A percentile compares a stretch with the other conserved stretches of the same genome.
These are phyloP conservation scores for Allolobophora icterica DNA, from an alignment of 2,888 invertebrate genomes.

Conservation along the genomic window DNA sequence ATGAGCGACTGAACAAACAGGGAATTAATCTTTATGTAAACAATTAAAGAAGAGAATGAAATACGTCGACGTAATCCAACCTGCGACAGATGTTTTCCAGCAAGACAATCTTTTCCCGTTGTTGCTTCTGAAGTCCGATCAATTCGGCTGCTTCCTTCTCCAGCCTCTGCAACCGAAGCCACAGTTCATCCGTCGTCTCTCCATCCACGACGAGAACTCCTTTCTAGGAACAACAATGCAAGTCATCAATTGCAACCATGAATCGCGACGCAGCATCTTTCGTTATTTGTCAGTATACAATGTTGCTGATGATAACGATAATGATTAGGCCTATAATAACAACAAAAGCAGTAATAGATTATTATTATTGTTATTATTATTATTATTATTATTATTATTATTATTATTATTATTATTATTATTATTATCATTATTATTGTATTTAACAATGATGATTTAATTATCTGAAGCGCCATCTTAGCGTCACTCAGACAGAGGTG, in stretches of 20 bases:
- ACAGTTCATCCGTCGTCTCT: slow-evolving; percentile 17
- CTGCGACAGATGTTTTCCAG: slow-evolving; percentile 4
- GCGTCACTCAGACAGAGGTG: too few species aligned
- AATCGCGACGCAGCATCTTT: background rate
- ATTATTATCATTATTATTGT: too few species aligned
- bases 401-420: too few species aligned
- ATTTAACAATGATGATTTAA: too few species aligned
- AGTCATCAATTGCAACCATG: background rate
- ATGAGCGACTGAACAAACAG: background rate
- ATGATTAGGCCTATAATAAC: too few species aligned
- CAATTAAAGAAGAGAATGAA: background rate
- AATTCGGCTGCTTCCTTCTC: background rate
- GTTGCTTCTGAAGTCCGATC: background rate
- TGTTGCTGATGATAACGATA: too few species aligned
- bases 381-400: too few species aligned
- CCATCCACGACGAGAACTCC: background rate
- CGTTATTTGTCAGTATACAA: too few species aligned
- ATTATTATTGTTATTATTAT: too few species aligned
- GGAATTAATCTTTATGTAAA: background rate
- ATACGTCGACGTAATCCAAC: background rate
- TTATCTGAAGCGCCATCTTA: too few species aligned
- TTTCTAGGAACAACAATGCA: background rate
- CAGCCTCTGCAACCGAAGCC: background rate
- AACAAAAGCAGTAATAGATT: too few species aligned
- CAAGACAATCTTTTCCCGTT: background rate